phyloP scores from a whole-genome alignment of 2,888 invertebrate species.

The Heliconius hortense region DNA sequence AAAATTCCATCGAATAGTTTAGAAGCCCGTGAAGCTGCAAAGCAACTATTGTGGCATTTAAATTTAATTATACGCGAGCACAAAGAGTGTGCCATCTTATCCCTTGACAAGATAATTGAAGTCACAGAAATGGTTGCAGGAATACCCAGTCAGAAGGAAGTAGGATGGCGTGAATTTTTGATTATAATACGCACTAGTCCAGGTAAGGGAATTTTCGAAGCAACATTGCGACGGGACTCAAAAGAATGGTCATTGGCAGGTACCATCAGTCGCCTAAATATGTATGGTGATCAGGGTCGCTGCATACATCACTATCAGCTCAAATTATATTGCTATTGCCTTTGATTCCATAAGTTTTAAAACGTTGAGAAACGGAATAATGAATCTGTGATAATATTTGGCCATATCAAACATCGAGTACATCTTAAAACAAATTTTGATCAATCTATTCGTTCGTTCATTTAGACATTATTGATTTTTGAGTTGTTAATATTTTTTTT shows the following conservation, averaged over 20 bases:
- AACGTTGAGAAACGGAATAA: conserved; percentile 23
- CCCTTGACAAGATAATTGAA: conserved; percentile 83
- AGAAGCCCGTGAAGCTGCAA: conserved; percentile 82
- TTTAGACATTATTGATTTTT: background rate
- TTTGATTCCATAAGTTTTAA: conserved; percentile 44
- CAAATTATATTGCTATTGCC: conserved; percentile 90
- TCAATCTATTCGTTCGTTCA: conserved; percentile 5
- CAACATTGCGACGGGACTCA: conserved; percentile 82
- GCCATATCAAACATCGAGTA: conserved; percentile 23
- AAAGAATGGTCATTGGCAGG: conserved; percentile 82
- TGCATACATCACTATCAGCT: conserved; percentile 88
- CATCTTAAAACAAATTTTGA: conserved; percentile 14
- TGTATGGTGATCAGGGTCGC: conserved; percentile 90
- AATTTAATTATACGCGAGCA: conserved; percentile 84
- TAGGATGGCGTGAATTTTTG: conserved; percentile 83
- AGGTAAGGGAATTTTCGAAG: conserved; percentile 89
- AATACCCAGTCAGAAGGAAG: conserved; percentile 59
- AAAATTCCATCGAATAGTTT: conserved; percentile 79
- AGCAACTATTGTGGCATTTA: conserved; percentile 83
- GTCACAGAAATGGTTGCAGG: conserved; percentile 84
- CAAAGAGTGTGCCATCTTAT: conserved; percentile 85
- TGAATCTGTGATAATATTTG: conserved; percentile 44
- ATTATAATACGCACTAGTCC: conserved; percentile 85
- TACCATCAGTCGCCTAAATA: conserved; percentile 88
- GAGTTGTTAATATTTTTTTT: background rate